These are phyloP conservation scores for Uromys caudimaculatus DNA, from an alignment of 2,797 vertebrate species.

Conservation along the genomic window DNA sequence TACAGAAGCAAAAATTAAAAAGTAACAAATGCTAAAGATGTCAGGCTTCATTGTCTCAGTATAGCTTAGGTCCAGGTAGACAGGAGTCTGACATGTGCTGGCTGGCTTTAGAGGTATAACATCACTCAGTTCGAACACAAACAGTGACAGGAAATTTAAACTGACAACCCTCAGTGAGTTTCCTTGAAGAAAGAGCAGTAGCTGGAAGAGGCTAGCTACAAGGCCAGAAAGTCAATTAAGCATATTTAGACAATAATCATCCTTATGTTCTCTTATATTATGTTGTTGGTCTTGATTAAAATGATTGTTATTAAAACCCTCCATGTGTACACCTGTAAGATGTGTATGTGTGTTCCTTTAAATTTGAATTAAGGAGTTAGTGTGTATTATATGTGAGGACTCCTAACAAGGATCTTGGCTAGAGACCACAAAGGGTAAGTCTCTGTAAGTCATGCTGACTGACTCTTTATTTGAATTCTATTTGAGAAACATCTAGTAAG, in stretches of 20 bases:
- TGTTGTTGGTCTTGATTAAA: background rate
- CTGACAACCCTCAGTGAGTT: background rate
- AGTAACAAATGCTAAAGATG: background rate
- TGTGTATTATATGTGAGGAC: background rate
- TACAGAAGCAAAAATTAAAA: background rate
- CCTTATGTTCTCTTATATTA: background rate
- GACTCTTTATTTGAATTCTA: background rate
- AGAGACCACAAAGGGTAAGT: background rate
- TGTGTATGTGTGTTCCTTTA: background rate
- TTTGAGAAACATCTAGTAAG: background rate
- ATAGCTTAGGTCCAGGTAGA: background rate
- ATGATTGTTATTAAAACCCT: background rate
- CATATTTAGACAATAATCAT: background rate
- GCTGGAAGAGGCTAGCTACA: background rate
- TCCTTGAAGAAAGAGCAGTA: background rate
- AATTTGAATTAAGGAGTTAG: conserved; percentile 1
- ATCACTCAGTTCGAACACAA: background rate
- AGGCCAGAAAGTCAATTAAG: background rate
- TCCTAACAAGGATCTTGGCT: background rate
- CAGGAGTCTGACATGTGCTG: background rate
- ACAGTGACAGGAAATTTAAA: background rate
- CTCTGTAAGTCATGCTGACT: background rate
- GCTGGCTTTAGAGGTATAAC: background rate
- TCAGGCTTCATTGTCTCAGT: background rate
- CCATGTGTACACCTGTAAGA: background rate